Evolutionary conservation across 2,888 invertebrate species (phyloP).

Genomic region (Orthosia incerta): DNA sequence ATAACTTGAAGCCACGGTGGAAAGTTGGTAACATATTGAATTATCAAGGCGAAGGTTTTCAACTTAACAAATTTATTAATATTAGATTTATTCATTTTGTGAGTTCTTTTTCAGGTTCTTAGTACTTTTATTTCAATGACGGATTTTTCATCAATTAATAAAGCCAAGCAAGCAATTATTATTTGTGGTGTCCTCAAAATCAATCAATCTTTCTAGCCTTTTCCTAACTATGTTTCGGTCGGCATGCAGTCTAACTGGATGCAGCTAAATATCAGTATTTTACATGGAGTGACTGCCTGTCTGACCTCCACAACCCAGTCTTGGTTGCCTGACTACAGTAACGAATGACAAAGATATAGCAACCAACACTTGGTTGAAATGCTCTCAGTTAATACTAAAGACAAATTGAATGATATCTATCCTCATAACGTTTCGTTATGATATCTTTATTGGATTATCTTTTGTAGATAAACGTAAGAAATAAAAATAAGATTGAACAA

Average conservation of each 20-base stretch:
- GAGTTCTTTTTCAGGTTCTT: constrained; percentile 24
- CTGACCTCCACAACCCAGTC: no score
- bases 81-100: constrained; percentile 52
- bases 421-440: constrained; percentile 4
- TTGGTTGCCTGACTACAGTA: no score
- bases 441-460: constrained; percentile 34
- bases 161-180: no score
- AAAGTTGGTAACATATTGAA: constrained; percentile 54
- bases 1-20: constrained; percentile 29
- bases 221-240: neutral
- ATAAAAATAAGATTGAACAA: no score
- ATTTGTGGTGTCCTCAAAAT: neutral
- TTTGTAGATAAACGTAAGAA: no score
- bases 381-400: constrained; percentile 23
- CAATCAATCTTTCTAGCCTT: no score
- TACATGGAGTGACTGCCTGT: no score
- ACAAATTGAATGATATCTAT: constrained; percentile 28
- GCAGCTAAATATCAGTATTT: no score
- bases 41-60: constrained; percentile 38
- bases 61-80: constrained; percentile 54
- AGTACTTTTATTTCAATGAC: constrained; percentile 4
- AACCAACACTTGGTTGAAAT: neutral
- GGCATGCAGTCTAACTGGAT: no score
- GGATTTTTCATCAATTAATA: neutral
- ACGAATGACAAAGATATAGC: neutral